Evolutionary conservation across 2,797 vertebrate species (phyloP), one percentile per base, ranked within the genome.

Genomic region (Antennarius maculatus): DNA sequence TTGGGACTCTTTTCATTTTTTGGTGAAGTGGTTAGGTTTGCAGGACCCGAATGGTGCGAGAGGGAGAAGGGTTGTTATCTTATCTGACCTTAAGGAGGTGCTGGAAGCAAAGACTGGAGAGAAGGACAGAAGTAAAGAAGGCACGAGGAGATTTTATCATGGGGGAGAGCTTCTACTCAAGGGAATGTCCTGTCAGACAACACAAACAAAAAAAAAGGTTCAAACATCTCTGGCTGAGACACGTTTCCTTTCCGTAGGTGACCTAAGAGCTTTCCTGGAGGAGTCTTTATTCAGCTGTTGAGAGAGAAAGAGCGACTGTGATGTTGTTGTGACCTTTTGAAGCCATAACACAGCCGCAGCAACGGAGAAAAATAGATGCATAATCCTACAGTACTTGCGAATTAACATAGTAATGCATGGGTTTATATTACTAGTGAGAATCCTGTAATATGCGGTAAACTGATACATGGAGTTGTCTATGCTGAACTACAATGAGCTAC

Each of bases 361-460:
- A 84, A 80, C 75, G 77, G 77, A 83, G 69, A 72, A 86, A 63
- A 72, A 84, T 72, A 81, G 77, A 87, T 78, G 54, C 86, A 80
- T 89, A 86, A 87, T 87, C 87, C 86, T 77, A 80, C 81, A 81
- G 72, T 75, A 85, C 83, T 78, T 85, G 79, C 89, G 76, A 82
- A 87, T 85, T 86, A 85, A 87, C 77, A 87, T 87, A 89, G 82
- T 86, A 82, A 86, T 88, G 91, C 92, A 93, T 93, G 93, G 86
- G 86, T 92, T 92, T 92, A 85, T 91, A 83, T 83, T 81, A 86
- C 74, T 85, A 70, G 77, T 82, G 79, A 81, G 52, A 88, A 78
- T 89, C 90, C 86, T 87, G 85, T 92, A 89, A 86, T 84, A 70
- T 87, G 91, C 86, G 77, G 73, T 84, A 86, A 86, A 89, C 85